Base-by-base conservation (phyloP, 2,888 invertebrate species). In the Lasioglossum villosulum region DNA sequence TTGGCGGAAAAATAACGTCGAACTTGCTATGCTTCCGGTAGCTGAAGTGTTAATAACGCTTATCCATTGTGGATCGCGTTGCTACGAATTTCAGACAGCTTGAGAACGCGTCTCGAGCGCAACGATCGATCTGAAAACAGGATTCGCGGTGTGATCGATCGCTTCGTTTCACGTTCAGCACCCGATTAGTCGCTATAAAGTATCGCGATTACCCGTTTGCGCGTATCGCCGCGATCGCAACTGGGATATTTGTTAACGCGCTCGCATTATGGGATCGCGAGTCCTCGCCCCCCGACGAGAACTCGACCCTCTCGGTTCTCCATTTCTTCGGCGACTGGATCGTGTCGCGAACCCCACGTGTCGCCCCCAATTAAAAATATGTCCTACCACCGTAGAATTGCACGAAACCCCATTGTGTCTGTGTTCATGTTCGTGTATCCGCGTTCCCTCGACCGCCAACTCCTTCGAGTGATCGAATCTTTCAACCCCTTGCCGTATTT, bases 331-430 rank as follows among this genome's bases (percentile, higher is more conserved):
- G 45, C 34, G 56, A 68, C n/a, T 12, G 63, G 30, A 19, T 77
- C 68, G 76, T 30, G 63, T 73, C 70, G 74, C 70, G 37, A 83
- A 85, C 30, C 68, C 48, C 78, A 56, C 42, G 68, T 45, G 63
- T 66, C 71, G 30, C 48, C 37, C 74, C 75, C 70, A 77, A 86
- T 68, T 75, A 80, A 87, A 80, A 80, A 72, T 88, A 88, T 89
- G 77, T 88, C 88, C 93, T 94, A 92, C 92, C 93, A 93, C 93
- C 93, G 91, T 90, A 91, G 92, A 93, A 94, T 94, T 94, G 94
- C 94, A 94, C 94, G 92, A 94, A 93, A 93, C 91, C 94, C 94
- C 93, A 93, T 93, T 88, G 81, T 91, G 73, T 68, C n/a, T 70
- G 39, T 39, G 70, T 70, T 23, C 42, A 8, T 68, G 34, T 66